Evolutionary conservation across 2,797 vertebrate genomes (phyloP).

Genomic region (Sebastes kiyomatsui): DNA sequence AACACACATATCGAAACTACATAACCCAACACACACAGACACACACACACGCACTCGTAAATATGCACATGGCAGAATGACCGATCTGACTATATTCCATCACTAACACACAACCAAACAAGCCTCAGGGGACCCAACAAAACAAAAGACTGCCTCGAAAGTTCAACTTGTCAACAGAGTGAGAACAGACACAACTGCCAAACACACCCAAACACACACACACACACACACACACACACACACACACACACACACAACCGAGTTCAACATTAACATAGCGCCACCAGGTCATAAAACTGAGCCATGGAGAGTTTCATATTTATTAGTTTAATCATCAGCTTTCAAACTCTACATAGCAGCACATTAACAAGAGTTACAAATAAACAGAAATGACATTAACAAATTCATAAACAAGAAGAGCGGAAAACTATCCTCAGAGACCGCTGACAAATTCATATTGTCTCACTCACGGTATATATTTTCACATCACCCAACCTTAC

Average conservation of each 20-base stretch:
- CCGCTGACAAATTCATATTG: background rate
- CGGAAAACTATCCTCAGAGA: background rate
- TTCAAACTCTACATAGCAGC: background rate
- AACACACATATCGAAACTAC: background rate
- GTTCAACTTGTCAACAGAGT: background rate
- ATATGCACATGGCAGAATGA: background rate
- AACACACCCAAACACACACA: background rate
- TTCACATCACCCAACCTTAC: no score
- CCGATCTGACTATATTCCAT: background rate
- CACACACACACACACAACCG: background rate
- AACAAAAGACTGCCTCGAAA: background rate
- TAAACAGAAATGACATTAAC: background rate
- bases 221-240: background rate
- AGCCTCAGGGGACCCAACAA: background rate
- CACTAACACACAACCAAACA: background rate
- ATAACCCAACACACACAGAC: background rate
- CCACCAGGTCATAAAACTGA: background rate
- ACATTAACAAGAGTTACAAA: background rate
- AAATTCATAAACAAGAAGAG: background rate
- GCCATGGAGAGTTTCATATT: background rate
- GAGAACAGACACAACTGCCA: background rate
- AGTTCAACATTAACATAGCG: background rate
- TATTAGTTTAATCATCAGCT: background rate
- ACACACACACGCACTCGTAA: background rate
- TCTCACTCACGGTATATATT: background rate